Evolutionary conservation across 2,888 invertebrate species (phyloP), one percentile per base, ranked within the genome.

Genomic region (Thereva unica): DNA sequence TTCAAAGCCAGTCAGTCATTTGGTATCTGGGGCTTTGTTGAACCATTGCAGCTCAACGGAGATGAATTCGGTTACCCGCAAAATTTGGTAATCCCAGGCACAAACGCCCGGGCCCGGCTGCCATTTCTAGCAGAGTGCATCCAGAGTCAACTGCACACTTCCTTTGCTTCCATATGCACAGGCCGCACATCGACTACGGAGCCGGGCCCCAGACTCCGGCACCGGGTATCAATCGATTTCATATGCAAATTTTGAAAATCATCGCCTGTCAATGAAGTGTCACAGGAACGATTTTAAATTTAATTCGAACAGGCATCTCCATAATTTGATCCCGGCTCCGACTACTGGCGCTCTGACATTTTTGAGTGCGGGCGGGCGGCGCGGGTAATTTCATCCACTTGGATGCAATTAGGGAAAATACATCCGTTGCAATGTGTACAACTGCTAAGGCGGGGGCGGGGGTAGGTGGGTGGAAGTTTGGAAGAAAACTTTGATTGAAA

Each of bases 161-260:
- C 12, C 12, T 10, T 34, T 50, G 40, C 50, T 45, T 34, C 40
- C 35, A 45, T 59, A 38, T 8, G 8, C 4, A 23, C 23, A 23
- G 2, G 55, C 9, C 38, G 41, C 6, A 23, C 57, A 59, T 59
- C 10, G 38, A 35, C 10, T 59, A 59, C 47, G 50, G 41, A 61
- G 8, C 9, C 50, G n/a, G 40, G 34, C 34, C 38, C 50, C n/a
- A 41, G 57, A 35, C 55, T 23, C 55, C 10, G 34, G 50, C 61
- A 50, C 41, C 49, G 49, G 61, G 61, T 42, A 61, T 61, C 61
- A 61, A 50, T 61, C 61, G 61, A 61, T 61, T 61, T 40, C 61
- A 61, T 40, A 61, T 61, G 61, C 61, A 61, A 61, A 61, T 61
- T 61, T 61, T 50, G 61, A 49, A 41, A 61, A 61, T 61, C 61